Evolutionary conservation across 1,140 invertebrate species (phyloP).

Genomic region (Heliconius hewitsoni): DNA sequence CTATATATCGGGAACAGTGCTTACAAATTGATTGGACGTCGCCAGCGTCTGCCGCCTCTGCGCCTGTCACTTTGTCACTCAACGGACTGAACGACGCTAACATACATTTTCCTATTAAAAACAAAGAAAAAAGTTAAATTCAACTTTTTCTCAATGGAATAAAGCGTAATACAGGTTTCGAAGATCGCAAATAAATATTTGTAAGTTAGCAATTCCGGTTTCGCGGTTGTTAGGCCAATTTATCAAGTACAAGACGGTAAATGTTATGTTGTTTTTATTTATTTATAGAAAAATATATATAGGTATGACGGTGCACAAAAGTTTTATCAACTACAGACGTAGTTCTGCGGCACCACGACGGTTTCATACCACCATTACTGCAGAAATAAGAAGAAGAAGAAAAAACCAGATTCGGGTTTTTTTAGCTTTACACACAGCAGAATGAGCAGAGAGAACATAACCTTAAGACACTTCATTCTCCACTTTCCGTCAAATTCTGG

Average conservation of each 20-base stretch:
- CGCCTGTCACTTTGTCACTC: conserved; percentile 65
- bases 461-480: too few species aligned
- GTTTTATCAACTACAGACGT: too few species aligned
- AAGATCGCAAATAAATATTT: conserved; percentile 7
- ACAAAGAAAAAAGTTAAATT: conserved; percentile 1
- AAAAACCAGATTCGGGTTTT: too few species aligned
- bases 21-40: conserved; percentile 69
- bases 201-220: conserved; percentile 4
- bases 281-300: background rate
- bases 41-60: conserved; percentile 52
- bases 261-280: background rate
- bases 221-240: conserved; percentile 34
- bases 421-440: too few species aligned
- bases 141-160: conserved; percentile 1
- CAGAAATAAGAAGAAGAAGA: too few species aligned
- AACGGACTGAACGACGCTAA: conserved; percentile 36
- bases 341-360: too few species aligned
- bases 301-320: background rate
- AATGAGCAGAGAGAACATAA: too few species aligned
- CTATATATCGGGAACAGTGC: conserved; percentile 60
- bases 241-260: conserved; percentile 19
- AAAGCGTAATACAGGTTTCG: background rate
- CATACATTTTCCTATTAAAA: background rate
- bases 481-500: too few species aligned
- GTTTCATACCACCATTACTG: background rate